Evolutionary conservation across 2,113 vertebrate species (phyloP).

Genomic region (Sinocyclocheilus anshuiensis): DNA sequence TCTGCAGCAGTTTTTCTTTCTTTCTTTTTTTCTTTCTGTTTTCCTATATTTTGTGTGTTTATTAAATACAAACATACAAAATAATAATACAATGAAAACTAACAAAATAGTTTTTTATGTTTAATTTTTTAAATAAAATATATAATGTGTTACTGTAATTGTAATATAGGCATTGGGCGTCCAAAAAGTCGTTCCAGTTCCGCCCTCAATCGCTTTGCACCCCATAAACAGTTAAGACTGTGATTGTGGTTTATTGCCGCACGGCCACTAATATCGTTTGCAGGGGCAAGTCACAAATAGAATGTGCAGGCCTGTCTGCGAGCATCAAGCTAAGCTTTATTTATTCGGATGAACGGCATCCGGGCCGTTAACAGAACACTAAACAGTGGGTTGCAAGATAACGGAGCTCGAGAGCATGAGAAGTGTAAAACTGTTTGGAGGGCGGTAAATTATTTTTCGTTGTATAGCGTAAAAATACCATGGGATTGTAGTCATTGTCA

Average conservation of each 20-base stretch:
- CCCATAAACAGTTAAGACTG: conserved; percentile 89
- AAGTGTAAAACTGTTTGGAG: conserved; percentile 17
- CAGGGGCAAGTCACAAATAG: conserved; percentile 57
- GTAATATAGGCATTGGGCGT: conserved; percentile 37
- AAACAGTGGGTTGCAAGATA: conserved; percentile 25
- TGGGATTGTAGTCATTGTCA: conserved; percentile 1
- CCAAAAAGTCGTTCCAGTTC: conserved; percentile 53
- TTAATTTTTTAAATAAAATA: neutral
- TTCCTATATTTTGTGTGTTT: neutral
- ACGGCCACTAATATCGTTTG: conserved; percentile 73
- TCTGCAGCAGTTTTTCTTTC: conserved; percentile 47
- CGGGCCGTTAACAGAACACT: conserved; percentile 39
- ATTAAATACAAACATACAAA: neutral
- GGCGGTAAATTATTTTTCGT: neutral
- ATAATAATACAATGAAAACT: neutral
- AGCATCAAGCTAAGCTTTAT: conserved; percentile 45
- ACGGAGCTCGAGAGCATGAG: conserved; percentile 17
- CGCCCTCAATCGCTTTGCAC: conserved; percentile 83
- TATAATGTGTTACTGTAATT: conserved; percentile 42
- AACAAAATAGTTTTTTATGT: too few species aligned
- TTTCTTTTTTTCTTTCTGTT: neutral
- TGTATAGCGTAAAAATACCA: neutral
- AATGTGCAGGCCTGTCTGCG: conserved; percentile 43
- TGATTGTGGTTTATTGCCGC: conserved; percentile 86
- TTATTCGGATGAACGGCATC: conserved; percentile 41